These are phyloP conservation scores for Melierax canorus DNA, from an alignment of 2,113 vertebrate species.

Conservation along the genomic window DNA sequence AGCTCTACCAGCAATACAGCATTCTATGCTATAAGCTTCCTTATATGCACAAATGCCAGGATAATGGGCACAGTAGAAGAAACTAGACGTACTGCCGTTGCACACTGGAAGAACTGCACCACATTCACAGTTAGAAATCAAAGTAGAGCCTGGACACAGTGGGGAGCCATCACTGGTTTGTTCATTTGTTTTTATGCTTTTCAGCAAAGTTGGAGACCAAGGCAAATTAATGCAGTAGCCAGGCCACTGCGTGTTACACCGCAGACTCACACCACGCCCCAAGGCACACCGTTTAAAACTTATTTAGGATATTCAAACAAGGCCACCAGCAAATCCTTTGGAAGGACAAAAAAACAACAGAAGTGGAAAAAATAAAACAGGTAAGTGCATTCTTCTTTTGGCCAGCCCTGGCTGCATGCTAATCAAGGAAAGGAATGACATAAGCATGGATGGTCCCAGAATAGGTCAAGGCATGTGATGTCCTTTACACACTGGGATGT, in stretches of 20 bases:
- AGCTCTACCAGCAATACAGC: not conserved
- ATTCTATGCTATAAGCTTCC: not conserved
- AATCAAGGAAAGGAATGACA: not conserved
- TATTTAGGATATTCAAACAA: not conserved
- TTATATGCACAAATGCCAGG: not conserved
- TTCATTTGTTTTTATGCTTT: not conserved
- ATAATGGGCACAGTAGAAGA: not conserved
- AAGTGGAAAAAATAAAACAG: not conserved
- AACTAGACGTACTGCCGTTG: not conserved
- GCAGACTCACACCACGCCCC: not conserved
- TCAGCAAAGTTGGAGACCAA: not conserved
- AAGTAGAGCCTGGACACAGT: not conserved
- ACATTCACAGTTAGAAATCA: not conserved
- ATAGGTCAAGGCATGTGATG: rapidly evolving
- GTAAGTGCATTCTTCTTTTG: not conserved
- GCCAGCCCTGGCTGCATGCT: not conserved
- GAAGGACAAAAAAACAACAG: not conserved
- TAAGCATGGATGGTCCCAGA: not conserved
- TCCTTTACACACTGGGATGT: not conserved
- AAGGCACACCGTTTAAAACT: not conserved
- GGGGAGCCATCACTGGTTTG: not conserved
- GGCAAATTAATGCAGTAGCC: not conserved
- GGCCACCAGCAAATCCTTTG: not conserved
- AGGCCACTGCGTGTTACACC: rapidly evolving
- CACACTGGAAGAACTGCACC: not conserved